These are phyloP conservation scores for Neosilurus hyrtlii DNA, from an alignment of 2,797 vertebrate genomes.

Conservation along the genomic window DNA sequence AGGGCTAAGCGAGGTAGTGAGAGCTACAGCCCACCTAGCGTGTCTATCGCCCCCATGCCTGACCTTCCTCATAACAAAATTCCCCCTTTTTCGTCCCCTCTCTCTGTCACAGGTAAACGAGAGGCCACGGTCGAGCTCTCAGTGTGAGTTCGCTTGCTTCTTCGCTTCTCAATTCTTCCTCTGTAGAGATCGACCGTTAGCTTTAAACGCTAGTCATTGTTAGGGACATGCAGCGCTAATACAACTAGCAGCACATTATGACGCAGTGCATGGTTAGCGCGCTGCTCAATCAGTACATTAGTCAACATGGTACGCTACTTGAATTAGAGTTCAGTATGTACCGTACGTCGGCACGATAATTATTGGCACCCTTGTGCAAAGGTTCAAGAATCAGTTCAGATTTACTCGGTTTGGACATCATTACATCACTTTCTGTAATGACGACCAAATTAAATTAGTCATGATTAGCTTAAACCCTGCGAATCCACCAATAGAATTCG, in stretches of 20 bases:
- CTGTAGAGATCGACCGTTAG: not conserved
- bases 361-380: not conserved
- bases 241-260: not conserved
- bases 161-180: slow-evolving; percentile 51
- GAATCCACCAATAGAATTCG: not conserved
- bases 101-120: slow-evolving; percentile 73
- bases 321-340: not conserved
- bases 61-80: slow-evolving; percentile 61
- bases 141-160: slow-evolving; percentile 75
- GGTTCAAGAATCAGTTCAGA: not conserved
- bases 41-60: slow-evolving; percentile 60
- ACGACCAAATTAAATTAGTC: not conserved
- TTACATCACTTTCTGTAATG: not conserved
- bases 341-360: not conserved
- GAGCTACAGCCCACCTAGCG: slow-evolving; percentile 65
- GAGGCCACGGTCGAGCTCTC: slow-evolving; percentile 71
- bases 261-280: not conserved
- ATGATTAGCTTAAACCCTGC: not conserved
- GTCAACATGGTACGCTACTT: not conserved
- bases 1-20: slow-evolving; percentile 75
- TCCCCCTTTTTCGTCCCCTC: slow-evolving; percentile 63
- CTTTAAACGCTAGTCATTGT: not conserved
- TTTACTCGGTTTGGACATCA: no score
- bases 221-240: not conserved
- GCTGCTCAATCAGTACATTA: not conserved